Conservation (phyloP, 2,888 invertebrate species). For the Chaetoderma sp. region DNA sequence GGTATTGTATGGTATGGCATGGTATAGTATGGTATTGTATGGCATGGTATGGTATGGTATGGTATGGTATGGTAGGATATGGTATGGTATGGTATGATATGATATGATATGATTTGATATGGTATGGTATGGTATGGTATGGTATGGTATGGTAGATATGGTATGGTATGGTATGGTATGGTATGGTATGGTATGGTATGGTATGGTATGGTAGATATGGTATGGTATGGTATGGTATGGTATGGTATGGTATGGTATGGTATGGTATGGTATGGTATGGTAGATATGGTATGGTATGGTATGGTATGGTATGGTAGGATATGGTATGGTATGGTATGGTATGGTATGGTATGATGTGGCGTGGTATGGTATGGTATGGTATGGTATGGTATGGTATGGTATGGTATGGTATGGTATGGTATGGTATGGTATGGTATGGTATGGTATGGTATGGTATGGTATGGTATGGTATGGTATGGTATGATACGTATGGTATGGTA, state of each 20-base stretch:
- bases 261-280: too few species aligned
- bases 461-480: conserved; percentile 1
- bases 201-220: too few species aligned
- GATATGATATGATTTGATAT: conserved; percentile 20
- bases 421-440: conserved; percentile 1
- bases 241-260: too few species aligned
- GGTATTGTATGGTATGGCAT: too few species aligned
- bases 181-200: conserved; percentile 20
- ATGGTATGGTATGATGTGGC: conserved; percentile 3
- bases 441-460: background rate
- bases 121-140: conserved; percentile 17
- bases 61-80: too few species aligned
- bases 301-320: too few species aligned
- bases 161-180: conserved; percentile 21
- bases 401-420: conserved; percentile 2
- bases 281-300: too few species aligned
- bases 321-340: conserved; percentile 18
- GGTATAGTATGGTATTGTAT: too few species aligned
- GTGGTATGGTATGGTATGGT: conserved; percentile 5
- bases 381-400: background rate
- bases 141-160: conserved; percentile 21
- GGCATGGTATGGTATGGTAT: too few species aligned
- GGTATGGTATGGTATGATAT: conserved; percentile 24
- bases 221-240: too few species aligned
- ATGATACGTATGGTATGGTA: too few species aligned